Conservation (phyloP, 2,113 vertebrate genomes). For the Antechinus flavipes region DNA sequence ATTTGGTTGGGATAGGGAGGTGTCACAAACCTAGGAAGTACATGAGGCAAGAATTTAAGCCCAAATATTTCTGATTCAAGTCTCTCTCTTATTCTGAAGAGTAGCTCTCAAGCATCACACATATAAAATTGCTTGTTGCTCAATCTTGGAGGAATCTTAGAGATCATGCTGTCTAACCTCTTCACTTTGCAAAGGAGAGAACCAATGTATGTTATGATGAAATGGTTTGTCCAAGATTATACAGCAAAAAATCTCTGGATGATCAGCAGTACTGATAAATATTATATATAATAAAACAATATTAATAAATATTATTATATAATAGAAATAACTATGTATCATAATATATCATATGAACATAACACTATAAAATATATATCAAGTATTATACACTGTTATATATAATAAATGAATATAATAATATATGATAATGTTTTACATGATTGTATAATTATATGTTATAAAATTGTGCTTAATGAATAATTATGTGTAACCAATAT, state of each 20-base stretch:
- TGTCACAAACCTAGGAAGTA: neutral
- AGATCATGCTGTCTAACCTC: neutral
- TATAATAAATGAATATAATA: neutral
- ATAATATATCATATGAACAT: too few relatives aligned
- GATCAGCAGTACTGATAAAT: neutral
- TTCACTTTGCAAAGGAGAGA: neutral
- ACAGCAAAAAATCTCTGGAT: neutral
- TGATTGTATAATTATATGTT: neutral
- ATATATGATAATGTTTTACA: too few relatives aligned
- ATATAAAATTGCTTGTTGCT: neutral
- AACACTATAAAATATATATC: too few relatives aligned
- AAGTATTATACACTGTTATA: too few relatives aligned
- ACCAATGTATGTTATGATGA: neutral
- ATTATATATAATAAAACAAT: neutral
- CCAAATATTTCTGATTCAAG: neutral
- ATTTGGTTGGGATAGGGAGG: neutral
- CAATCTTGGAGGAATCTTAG: neutral
- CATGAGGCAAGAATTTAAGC: too few relatives aligned
- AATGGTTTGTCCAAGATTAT: neutral
- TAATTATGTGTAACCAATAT: neutral
- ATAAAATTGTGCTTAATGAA: neutral
- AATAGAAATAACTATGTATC: too few relatives aligned
- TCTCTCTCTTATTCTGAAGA: neutral
- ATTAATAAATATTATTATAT: neutral
- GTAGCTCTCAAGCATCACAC: neutral